Base-by-base conservation (phyloP, 2,888 invertebrate genomes). In the Drosophila ustulata region DNA sequence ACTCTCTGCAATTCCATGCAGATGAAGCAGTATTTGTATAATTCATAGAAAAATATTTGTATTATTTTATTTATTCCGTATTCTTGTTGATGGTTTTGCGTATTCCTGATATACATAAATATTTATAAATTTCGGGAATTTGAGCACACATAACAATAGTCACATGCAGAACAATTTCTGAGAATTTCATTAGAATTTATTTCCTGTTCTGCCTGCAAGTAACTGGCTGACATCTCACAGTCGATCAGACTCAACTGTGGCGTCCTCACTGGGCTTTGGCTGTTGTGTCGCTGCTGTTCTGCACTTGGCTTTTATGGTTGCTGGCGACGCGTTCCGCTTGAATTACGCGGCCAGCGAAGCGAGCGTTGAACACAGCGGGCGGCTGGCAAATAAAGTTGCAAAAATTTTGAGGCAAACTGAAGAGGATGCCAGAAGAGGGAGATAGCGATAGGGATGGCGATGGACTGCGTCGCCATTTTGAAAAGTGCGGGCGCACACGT, bases 281-380 rank as follows among this genome's bases (percentile, higher is more conserved):
- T 28, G 34, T 57, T 32, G 23, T 58, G 41, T 32, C 61, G 39
- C 6, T 41, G 5, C 13, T 41, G 13, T 3, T 50, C 49, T 65
- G 70, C 74, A 67, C 75, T 89, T 86, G 78, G 87, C 85, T 89
- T 89, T 89, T 84, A 82, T 82, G 80, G 85, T 65, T 56, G 66
- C 69, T 76, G 73, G 78, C 84, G 89, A 82, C 84, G 83, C 75
- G 87, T 85, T 85, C 70, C 89, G 84, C 84, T 88, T 89, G 84
- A 85, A 85, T 89, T 89, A 78, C 77, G 81, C 64, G 69, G 59
- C 80, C 89, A 86, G 80, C 83, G 87, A 82, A 86, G 80, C 83
- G 87, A 82, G 89, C 75, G 75, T 53, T 82, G 71, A 75, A 57
- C 75, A 65, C 7, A 41, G 76, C 61, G 68, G 61, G 63, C 53